Evolutionary conservation across 2,113 vertebrate genomes (phyloP).

Genomic region (Garra rufa): DNA sequence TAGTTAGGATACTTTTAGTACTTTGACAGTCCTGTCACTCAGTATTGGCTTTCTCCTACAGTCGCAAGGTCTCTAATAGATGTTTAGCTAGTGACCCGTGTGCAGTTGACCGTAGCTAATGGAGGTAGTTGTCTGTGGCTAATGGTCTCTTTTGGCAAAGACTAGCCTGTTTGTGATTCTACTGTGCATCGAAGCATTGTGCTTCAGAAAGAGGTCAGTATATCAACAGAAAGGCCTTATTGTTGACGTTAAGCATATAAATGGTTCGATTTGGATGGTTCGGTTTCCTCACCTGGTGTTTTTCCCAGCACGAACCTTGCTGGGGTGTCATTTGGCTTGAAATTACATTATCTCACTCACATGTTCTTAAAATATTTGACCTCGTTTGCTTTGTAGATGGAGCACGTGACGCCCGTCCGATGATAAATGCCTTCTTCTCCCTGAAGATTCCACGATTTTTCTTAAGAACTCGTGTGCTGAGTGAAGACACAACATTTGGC

Average conservation of each 20-base stretch:
- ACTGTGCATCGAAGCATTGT: slow-evolving; percentile 11
- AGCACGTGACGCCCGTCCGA: slow-evolving; percentile 7
- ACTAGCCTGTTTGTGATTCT: slow-evolving; percentile 36
- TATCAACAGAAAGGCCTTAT: neutral
- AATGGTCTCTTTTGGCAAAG: slow-evolving; percentile 57
- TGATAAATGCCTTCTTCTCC: slow-evolving; percentile 11
- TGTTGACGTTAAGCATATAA: neutral
- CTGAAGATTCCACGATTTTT: neutral
- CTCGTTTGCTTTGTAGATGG: neutral
- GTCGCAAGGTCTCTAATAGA: slow-evolving; percentile 44
- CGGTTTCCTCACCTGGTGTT: slow-evolving; percentile 7
- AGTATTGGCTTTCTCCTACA: neutral
- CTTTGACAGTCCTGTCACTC: slow-evolving; percentile 13
- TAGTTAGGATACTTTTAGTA: neutral
- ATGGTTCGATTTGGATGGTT: neutral
- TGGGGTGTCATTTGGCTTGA: slow-evolving; percentile 24
- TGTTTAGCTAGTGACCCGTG: slow-evolving; percentile 54
- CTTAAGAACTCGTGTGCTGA: neutral
- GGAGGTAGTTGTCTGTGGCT: slow-evolving; percentile 58
- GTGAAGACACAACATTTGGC: neutral
- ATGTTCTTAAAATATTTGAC: neutral
- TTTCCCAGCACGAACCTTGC: neutral
- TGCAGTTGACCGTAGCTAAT: slow-evolving; percentile 55
- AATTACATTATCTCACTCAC: neutral
- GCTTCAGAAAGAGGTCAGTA: slow-evolving; percentile 22